Base-by-base conservation (phyloP, 2,113 vertebrate species). In the Phyllostomus discolor region DNA sequence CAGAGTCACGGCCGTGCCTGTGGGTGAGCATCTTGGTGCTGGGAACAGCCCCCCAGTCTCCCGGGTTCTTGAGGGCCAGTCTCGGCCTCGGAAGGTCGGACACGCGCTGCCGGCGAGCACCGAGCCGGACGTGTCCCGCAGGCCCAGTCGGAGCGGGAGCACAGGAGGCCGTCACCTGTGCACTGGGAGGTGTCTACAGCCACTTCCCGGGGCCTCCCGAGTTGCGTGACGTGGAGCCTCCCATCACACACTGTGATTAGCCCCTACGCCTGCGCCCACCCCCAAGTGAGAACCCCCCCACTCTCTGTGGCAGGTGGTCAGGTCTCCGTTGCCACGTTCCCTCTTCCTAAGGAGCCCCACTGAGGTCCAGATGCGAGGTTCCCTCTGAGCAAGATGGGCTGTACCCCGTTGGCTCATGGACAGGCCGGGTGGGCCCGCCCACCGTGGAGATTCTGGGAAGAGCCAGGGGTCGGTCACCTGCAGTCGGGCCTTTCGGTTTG, bases 191-290 rank as follows among this genome's bases (percentile, higher is more conserved):
- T 22, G 9, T 24, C 8, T 24, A 24, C 20, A 10, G 14, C 35
- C 33, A 9, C 26, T 62, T 16, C 54, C 41, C 48, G 20, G 83
- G 14, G 12, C 2, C 38, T 7, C 31, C 24, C 59, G 26, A 38
- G 54, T 72, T 33, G 3, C 14, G 16, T 26, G 10, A 11, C 4
- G 16, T 16, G 31, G 7, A 9, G 0, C 57, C 84, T 66, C 15
- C 19, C 2, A 35, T 7, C 19, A 41, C 26, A 22, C 1, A 46
- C 33, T 43, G 35, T 2, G 48, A 24, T 33, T 64, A 67, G 59
- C 54, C 17, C 12, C 9, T 5, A 1, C 26, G 6, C 7, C 43
- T n/a, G 5, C 46, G 9, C 17, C 54, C 5, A 1, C 3, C 14
- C 22, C 38, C 1, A 81, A 12, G 16, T 67, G 16, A 46, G n/a